phyloP scores from a whole-genome alignment of 2,888 invertebrate species.

The Lepidonotus clava region DNA sequence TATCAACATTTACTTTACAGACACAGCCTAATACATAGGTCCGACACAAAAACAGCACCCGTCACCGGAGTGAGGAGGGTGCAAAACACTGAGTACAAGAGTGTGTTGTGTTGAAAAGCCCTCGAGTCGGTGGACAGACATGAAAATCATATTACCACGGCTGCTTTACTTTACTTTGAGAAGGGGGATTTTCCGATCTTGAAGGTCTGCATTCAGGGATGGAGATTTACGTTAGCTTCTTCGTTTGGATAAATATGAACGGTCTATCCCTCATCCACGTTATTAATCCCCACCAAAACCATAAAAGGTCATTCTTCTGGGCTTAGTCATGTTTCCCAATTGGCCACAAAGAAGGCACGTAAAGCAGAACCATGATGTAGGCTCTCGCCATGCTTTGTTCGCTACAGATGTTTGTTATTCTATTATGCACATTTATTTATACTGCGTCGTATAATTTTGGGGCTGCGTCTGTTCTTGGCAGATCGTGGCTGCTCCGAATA shows the following conservation, averaged over 20 bases:
- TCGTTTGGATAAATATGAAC: neutral
- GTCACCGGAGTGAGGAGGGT: neutral
- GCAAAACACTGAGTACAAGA: neutral
- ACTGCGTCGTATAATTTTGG: neutral
- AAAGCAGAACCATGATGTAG: neutral
- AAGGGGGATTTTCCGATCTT: neutral
- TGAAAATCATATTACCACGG: neutral
- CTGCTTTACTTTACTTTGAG: neutral
- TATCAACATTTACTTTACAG: constrained; percentile 35
- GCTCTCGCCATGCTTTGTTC: neutral
- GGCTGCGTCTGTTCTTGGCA: neutral
- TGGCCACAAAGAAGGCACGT: neutral
- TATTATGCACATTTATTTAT: constrained; percentile 19
- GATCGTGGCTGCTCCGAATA: neutral
- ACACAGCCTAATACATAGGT: constrained; percentile 28
- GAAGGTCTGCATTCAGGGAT: neutral
- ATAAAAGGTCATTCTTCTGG: neutral
- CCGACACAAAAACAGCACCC: constrained; percentile 10
- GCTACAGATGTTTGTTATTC: neutral
- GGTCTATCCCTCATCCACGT: neutral
- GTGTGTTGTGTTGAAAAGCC: constrained; percentile 17
- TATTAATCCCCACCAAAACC: neutral
- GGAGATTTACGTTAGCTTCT: neutral
- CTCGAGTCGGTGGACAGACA: neutral
- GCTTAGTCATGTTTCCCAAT: neutral